phyloP scores from a whole-genome alignment of 2,113 vertebrate species.

The Callipepla squamata region DNA sequence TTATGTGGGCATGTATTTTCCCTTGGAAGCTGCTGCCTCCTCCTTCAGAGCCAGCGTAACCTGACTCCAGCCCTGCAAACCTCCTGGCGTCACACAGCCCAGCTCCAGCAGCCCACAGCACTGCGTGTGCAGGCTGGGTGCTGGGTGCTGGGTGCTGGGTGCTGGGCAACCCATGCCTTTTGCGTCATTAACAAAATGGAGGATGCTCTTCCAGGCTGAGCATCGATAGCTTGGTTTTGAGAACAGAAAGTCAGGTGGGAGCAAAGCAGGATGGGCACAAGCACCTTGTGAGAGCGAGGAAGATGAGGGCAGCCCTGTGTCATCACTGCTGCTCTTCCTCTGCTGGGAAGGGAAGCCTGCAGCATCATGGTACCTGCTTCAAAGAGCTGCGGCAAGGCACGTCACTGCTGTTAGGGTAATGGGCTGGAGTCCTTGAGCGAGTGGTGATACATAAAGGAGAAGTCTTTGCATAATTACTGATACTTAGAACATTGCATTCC shows the following conservation, averaged over 20 bases:
- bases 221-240: background rate
- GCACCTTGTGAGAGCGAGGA: rapidly evolving
- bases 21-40: background rate
- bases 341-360: background rate
- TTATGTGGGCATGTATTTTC: background rate
- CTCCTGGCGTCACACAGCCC: background rate
- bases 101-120: background rate
- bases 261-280: background rate
- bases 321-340: rapidly evolving
- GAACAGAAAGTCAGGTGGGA: rapidly evolving
- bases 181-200: background rate
- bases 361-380: background rate
- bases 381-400: background rate
- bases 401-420: background rate
- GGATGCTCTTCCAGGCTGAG: background rate
- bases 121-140: background rate
- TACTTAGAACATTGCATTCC: background rate
- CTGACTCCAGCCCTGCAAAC: background rate
- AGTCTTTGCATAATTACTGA: background rate
- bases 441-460: conserved; percentile 18
- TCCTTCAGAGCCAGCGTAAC: background rate
- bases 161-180: background rate
- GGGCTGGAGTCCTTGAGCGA: conserved; percentile 1
- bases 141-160: background rate
- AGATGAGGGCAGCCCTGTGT: background rate